Conservation (phyloP, 2,113 vertebrate genomes). For the Coptodon bakossiorum region DNA sequence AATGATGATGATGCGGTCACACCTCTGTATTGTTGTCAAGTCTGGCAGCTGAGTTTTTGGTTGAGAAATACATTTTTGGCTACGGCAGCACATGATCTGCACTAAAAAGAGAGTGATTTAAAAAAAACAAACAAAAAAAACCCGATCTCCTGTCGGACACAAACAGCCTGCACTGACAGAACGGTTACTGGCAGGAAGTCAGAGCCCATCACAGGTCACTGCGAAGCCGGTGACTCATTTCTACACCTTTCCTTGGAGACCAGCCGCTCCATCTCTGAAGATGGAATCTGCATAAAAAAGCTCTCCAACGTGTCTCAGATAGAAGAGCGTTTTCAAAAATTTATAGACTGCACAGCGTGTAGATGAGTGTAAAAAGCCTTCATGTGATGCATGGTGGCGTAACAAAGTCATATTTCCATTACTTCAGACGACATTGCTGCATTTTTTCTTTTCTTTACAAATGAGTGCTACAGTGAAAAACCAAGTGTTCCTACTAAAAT, state of each 20-base stretch:
- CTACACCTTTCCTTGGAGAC: neutral
- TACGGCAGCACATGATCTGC: neutral
- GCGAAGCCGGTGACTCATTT: neutral
- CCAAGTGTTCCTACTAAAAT: fast-evolving
- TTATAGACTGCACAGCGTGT: neutral
- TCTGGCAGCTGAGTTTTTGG: neutral
- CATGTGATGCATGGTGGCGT: neutral
- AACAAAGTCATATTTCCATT: neutral
- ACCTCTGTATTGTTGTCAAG: neutral
- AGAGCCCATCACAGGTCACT: neutral
- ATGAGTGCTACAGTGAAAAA: fast-evolving
- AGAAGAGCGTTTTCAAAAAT: neutral
- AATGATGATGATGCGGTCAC: neutral
- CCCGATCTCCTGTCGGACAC: neutral
- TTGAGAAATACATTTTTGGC: neutral
- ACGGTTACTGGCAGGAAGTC: neutral
- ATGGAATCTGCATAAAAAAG: neutral
- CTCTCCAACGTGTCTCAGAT: neutral
- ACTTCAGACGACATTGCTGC: neutral
- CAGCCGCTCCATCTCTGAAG: neutral
- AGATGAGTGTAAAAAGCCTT: neutral
- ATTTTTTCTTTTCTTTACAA: neutral
- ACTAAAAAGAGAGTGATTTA: neutral
- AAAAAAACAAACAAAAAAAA: neutral
- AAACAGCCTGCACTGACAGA: neutral